These are phyloP conservation scores for Myrmecobius fasciatus DNA, from an alignment of 2,113 vertebrate genomes.

Conservation along the genomic window DNA sequence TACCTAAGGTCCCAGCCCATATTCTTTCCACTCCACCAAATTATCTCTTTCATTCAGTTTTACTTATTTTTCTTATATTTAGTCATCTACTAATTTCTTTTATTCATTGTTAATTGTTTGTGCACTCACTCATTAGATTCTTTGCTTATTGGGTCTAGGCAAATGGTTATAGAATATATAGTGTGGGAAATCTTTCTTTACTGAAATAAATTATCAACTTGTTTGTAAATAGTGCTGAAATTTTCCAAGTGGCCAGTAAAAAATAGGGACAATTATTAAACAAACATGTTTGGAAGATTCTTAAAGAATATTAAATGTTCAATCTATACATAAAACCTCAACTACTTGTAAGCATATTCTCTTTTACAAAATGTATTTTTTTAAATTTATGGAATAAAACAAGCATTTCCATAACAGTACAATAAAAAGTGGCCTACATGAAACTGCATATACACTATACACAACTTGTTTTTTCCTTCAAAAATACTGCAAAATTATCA, in stretches of 20 bases:
- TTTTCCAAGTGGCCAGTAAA: neutral
- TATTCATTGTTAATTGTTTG: too few species aligned
- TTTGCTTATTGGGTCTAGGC: too few species aligned
- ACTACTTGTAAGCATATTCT: neutral
- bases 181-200: too few species aligned
- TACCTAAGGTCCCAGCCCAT: neutral
- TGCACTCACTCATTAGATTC: too few species aligned
- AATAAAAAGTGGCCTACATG: too few species aligned
- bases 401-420: too few species aligned
- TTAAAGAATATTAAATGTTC: too few species aligned
- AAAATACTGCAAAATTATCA: neutral
- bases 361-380: neutral
- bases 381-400: too few species aligned
- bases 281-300: neutral
- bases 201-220: too few species aligned
- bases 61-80: neutral
- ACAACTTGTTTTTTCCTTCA: too few species aligned
- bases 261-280: neutral
- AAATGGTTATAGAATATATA: too few species aligned
- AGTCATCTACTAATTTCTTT: neutral
- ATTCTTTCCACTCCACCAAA: neutral
- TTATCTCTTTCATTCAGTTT: neutral
- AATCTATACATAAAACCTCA: neutral
- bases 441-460: too few species aligned
- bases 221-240: neutral